phyloP scores from a whole-genome alignment of 2,797 vertebrate species.

The Eulemur albifrons region DNA sequence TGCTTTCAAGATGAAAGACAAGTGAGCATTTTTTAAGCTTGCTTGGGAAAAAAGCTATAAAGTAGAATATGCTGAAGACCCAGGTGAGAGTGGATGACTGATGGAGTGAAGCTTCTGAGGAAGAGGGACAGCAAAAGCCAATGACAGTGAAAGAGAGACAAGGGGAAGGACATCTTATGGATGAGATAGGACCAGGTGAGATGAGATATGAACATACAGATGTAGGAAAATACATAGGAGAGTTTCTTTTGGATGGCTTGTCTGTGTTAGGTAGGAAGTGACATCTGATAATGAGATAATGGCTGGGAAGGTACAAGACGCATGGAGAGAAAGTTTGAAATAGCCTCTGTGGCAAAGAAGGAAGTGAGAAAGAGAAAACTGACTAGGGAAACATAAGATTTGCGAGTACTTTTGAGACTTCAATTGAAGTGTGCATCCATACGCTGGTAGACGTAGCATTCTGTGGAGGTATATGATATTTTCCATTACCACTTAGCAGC shows the following conservation, averaged over 20 bases:
- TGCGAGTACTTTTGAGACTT: neutral
- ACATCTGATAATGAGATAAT: neutral
- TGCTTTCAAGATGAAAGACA: neutral
- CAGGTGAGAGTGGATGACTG: neutral
- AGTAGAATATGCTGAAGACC: neutral
- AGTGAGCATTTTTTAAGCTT: neutral
- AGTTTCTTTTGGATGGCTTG: neutral
- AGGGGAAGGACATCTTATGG: neutral
- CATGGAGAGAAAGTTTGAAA: neutral
- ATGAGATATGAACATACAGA: neutral
- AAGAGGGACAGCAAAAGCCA: neutral
- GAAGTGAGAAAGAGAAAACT: neutral
- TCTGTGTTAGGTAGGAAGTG: neutral
- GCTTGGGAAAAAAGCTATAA: neutral
- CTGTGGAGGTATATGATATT: neutral
- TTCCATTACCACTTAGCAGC: neutral
- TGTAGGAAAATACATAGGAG: neutral
- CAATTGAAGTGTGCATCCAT: neutral
- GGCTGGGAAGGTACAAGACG: neutral
- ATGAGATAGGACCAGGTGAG: neutral
- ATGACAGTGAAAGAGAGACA: neutral
- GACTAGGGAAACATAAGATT: neutral
- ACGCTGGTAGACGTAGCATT: neutral
- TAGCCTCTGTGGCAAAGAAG: neutral
- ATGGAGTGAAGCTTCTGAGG: neutral